Evolutionary conservation across 2,113 vertebrate genomes (phyloP).

Genomic region (Megaceryle torquata): DNA sequence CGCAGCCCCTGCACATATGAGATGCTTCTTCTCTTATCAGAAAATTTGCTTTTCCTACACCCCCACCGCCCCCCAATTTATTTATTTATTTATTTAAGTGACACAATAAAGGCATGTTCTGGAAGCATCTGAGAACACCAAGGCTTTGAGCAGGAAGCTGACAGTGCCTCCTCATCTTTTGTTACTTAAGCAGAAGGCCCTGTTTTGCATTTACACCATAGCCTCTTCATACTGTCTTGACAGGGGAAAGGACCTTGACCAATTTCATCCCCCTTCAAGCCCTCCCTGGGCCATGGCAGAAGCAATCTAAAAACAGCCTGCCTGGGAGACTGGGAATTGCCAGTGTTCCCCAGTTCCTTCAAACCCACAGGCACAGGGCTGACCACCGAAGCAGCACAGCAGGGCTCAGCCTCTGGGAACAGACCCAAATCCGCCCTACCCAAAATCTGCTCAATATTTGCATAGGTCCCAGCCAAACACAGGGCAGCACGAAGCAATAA

Average conservation of each 20-base stretch:
- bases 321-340: neutral
- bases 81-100: neutral
- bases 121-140: neutral
- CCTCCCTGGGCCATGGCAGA: neutral
- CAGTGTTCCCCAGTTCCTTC: neutral
- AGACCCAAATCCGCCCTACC: neutral
- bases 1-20: neutral
- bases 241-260: neutral
- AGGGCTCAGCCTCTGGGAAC: neutral
- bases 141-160: neutral
- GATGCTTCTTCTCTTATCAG: neutral
- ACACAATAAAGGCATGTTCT: neutral
- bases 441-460: neutral
- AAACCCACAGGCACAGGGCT: neutral
- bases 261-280: neutral
- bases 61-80: no score
- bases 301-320: neutral
- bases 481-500: neutral
- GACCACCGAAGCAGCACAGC: neutral
- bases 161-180: neutral
- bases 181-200: neutral
- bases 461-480: slow-evolving; percentile 15
- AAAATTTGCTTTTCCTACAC: neutral
- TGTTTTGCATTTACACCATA: neutral
- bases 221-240: neutral